Conservation (phyloP, 2,888 invertebrate genomes). For the Halictus quadricinctus region DNA sequence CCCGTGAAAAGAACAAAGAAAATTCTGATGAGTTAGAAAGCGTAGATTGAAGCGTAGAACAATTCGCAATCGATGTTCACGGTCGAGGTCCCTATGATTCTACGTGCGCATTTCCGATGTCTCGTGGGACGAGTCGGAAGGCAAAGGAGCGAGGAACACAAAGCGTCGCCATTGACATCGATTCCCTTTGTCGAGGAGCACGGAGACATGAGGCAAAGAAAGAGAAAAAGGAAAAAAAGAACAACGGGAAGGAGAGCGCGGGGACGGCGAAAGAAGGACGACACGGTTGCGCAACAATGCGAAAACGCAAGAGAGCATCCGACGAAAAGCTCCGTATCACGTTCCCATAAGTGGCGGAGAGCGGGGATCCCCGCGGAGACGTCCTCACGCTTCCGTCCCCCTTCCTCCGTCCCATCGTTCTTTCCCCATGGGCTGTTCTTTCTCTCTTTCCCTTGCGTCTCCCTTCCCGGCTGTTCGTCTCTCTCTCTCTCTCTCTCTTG, state of each 20-base stretch:
- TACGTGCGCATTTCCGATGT: slow-evolving; percentile 20
- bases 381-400: slow-evolving; percentile 58
- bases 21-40: background rate
- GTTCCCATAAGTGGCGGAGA: slow-evolving; percentile 77
- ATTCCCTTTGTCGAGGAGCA: slow-evolving; percentile 66
- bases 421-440: background rate
- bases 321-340: slow-evolving; percentile 73
- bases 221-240: slow-evolving; percentile 1
- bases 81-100: background rate
- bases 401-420: background rate
- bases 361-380: slow-evolving; percentile 67
- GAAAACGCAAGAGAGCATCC: slow-evolving; percentile 77
- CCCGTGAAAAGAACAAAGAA: background rate
- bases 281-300: slow-evolving; percentile 76
- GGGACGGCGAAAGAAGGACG: slow-evolving; percentile 54
- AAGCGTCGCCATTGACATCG: slow-evolving; percentile 68
- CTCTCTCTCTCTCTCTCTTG: slow-evolving; percentile 13
- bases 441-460: background rate
- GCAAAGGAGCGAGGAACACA: slow-evolving; percentile 8
- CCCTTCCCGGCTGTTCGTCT: background rate
- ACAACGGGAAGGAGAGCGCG: slow-evolving; percentile 28
- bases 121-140: slow-evolving; percentile 39
- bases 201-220: slow-evolving; percentile 17
- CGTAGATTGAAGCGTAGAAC: background rate
- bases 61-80: background rate